Base-by-base conservation (phyloP, 2,797 vertebrate genomes). In the Danionella dracula region DNA sequence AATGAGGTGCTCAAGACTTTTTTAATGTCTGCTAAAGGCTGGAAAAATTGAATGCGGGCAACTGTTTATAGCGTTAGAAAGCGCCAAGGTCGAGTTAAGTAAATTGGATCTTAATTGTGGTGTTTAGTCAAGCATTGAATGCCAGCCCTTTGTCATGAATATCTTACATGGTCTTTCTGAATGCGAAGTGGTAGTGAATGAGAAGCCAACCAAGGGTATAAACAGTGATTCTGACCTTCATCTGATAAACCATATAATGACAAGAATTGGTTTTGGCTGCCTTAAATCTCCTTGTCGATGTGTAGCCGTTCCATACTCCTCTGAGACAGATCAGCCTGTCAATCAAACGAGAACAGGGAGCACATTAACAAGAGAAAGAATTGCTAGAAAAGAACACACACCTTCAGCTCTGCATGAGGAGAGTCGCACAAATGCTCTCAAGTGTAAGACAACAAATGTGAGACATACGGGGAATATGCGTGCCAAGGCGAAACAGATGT, bases 91-190 rank as follows among this genome's bases (percentile, higher is more conserved):
- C 75, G 65, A 40, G 56, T 53, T 54, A 67, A 55, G 55, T 54
- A 74, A 71, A 72, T 69, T 49, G 21, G 68, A 58, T 77, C 69
- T 75, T 74, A 77, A 74, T 77, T 74, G 71, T 50, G 41, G 44
- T 71, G 55, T 77, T 71, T 61, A 77, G 56, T 35, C 19, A 71
- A 50, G 65, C 66, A 15, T 71, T 49, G 13, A 59, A 63, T 21
- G 32, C 46, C 38, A 62, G 48, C 64, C 48, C 73, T 51, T 61
- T 59, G 68, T 60, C 72, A 63, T 71, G 64, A 71, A 71, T 75
- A 71, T 63, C 68, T 63, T 66, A 57, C 53, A 37, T 13, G 41
- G 58, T 51, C 63, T 59, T 34, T 17, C 35, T 5, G 12, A 32
- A 9, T 49, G 15, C n/a, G 44, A 17, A 59, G 35, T 23, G 45